These are phyloP conservation scores for Asobara japonica DNA, from an alignment of 1,140 invertebrate species.

Conservation along the genomic window DNA sequence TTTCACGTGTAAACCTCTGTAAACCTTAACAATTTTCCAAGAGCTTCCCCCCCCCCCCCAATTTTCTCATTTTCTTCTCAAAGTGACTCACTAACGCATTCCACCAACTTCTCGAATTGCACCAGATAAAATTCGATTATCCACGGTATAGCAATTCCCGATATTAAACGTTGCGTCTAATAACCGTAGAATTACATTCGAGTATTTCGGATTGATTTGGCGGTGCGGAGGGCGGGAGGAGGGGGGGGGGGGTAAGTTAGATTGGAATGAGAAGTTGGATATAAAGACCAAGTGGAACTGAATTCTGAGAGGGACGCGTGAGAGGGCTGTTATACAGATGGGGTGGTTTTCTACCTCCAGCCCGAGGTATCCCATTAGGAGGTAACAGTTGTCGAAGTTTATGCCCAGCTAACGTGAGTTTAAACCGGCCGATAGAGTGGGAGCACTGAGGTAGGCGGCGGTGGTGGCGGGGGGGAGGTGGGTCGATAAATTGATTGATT, in stretches of 20 bases:
- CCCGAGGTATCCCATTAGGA: constrained; percentile 14
- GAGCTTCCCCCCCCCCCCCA: no score
- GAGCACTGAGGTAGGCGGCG: no score
- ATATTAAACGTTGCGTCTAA: constrained; percentile 5
- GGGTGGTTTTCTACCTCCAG: not conserved
- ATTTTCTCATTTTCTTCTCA: not conserved
- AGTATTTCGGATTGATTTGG: constrained; percentile 30
- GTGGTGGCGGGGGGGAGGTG: no score
- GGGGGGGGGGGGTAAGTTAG: not conserved
- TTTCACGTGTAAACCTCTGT: no score
- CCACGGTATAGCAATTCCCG: not conserved
- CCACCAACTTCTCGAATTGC: not conserved
- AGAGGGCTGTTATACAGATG: not conserved
- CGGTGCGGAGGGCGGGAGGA: not conserved
- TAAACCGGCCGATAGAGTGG: constrained; percentile 17
- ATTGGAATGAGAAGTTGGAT: not conserved
- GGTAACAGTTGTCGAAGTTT: constrained; percentile 34
- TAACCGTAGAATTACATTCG: constrained; percentile 24
- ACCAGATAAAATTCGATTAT: not conserved
- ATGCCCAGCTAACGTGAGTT: constrained; percentile 30
- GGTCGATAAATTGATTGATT: no score
- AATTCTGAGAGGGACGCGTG: not conserved
- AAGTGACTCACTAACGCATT: not conserved
- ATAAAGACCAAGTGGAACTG: not conserved
- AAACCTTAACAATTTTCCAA: no score